Evolutionary conservation across 2,113 vertebrate species (phyloP), one percentile per base, ranked within the genome.

Genomic region (Brachyhypopomus gauderio): DNA sequence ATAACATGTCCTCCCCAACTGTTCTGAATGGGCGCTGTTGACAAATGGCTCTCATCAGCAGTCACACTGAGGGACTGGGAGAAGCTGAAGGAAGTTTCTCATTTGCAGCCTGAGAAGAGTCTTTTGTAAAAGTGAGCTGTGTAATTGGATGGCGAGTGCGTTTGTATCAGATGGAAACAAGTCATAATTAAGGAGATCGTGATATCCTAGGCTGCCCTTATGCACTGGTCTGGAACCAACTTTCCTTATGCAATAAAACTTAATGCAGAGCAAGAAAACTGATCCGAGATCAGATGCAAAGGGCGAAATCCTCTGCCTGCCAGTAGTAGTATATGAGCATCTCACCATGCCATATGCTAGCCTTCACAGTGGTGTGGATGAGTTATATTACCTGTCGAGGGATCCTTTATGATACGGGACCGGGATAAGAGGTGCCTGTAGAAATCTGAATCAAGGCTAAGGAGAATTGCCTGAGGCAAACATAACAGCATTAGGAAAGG

Each of bases 331-430:
- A n/a, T n/a, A 58, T 55, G 19, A 27, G 41, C 52, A 55, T 27
- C 45, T 58, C 22, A 27, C 62, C 73, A 74, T 59, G 73, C 34
- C 80, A 62, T 73, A 77, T 48, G 64, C 83, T 48, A 75, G 86
- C 84, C 52, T 79, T 69, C 56, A 30, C 41, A 56, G 30, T 64
- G 23, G 69, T 74, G 77, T 58, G 56, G 78, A 72, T 34, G 16
- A 66, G 59, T 79, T 60, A 73, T 78, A 36, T 62, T 73, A 81
- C 79, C 77, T 85, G 76, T 83, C 59, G 22, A 48, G 55, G 59
- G 79, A 80, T 48, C 70, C 19, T 78, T 71, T 2, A 36, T 58
- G 16, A 60, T 25, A n/a, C n/a, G 25, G 63, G 38, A 1, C 78
- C 82, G 36, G 71, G 17, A 20, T 56, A 25, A 55, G 34, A 22